Evolutionary conservation across 2,797 vertebrate species (phyloP), one percentile per base, ranked within the genome.

Genomic region (Sternarchorhynchus goeldii): DNA sequence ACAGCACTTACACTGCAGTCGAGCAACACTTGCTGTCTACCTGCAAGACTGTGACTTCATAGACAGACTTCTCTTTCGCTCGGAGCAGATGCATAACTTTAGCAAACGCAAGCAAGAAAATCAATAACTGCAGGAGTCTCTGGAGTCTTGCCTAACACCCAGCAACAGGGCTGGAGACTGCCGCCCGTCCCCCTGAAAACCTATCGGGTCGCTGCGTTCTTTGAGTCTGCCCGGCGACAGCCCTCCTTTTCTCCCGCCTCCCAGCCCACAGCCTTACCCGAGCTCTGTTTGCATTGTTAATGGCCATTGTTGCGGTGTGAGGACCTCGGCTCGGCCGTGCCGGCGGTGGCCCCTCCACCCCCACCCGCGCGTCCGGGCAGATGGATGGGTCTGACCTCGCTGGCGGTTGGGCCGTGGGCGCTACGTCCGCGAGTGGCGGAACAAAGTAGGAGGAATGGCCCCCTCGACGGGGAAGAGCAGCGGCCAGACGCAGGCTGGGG

Each of bases 381-480:
- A 94, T 94, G 92, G 93, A 93, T 93, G 89, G 92, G 89, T 74
- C 92, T 89, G 88, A 87, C 89, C 91, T 85, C 88, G 75, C 92
- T 93, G 93, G 93, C 92, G 92, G 91, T 88, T 88, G 86, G 84
- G 86, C 87, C 91, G 45, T 93, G 93, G 93, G 92, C 89, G 75
- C 87, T 62, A 88, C 90, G 90, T 86, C 87, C 78, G 53, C 86
- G 89, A 93, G 90, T 91, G 89, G 92, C 85, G 89, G 90, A 93
- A 93, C 91, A 93, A 93, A 93, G 89, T 93, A 92, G 92, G 91
- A 92, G 91, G 89, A 92, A 93, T 92, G 91, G 91, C 87, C 88
- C 88, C 90, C 88, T 90, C 45, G 45, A 71, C 82, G 88, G 87
- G 88, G 91, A 85, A 88, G 87, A 87, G 87, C 79, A 85, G 79